Percentiles rank a stretch among this genome's conserved stretches.
Conservation (phyloP, 1,140 invertebrate species). For the Pararge aegeria region DNA sequence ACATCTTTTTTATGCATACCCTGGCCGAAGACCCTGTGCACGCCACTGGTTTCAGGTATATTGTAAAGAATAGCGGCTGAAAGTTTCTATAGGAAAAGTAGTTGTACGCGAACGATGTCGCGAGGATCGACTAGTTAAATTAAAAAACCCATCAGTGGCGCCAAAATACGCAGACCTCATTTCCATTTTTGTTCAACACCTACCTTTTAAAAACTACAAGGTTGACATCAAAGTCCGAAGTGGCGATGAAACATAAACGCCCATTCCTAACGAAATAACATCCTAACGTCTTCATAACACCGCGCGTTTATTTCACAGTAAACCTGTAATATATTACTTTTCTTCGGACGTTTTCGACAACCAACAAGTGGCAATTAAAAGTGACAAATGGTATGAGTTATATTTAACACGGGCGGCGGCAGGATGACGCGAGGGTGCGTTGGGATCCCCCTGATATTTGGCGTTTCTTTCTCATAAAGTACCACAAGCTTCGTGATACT, state of each 20-base stretch:
- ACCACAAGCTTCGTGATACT: too few relatives aligned
- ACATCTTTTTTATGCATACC: too few relatives aligned
- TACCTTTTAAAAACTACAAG: conserved; percentile 30
- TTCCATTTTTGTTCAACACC: conserved; percentile 1
- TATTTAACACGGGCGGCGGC: conserved; percentile 40
- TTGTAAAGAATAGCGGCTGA: too few relatives aligned
- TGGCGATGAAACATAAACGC: conserved; percentile 59
- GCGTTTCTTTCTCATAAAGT: too few relatives aligned
- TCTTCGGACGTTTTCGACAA: conserved; percentile 67
- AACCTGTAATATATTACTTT: conserved; percentile 68
- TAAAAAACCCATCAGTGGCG: background rate
- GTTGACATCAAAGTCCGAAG: conserved; percentile 55
- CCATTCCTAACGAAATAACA: conserved; percentile 50
- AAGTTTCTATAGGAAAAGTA: too few relatives aligned
- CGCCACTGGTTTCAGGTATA: too few relatives aligned
- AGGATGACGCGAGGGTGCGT: too few relatives aligned
- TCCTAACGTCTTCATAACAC: conserved; percentile 63
- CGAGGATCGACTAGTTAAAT: too few relatives aligned
- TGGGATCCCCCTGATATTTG: too few relatives aligned
- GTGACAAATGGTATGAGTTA: conserved; percentile 76
- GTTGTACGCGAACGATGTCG: too few relatives aligned
- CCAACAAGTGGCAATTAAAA: conserved; percentile 76
- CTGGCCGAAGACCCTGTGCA: too few relatives aligned
- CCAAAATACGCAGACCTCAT: background rate
- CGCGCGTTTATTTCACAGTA: conserved; percentile 71